Base-by-base conservation (phyloP, 2,113 vertebrate genomes). In the Hypomesus transpacificus region DNA sequence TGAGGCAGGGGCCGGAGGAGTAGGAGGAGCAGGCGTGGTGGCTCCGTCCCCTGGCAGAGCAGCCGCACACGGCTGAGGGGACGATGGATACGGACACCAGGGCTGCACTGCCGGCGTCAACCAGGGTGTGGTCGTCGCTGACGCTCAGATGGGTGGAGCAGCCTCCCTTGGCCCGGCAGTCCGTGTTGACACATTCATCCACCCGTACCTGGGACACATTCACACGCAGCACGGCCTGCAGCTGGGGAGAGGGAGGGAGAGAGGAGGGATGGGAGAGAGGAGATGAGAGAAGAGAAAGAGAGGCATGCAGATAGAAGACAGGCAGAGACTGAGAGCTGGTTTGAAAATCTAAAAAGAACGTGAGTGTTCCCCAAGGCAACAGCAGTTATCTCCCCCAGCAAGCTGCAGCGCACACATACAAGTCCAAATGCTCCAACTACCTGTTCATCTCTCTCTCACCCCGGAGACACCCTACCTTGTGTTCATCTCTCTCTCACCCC, bases 181-280 rank as follows among this genome's bases (percentile, higher is more conserved):
- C 88, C 4, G 86, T 57, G 1, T 53, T 89, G 65, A 83, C 80
- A 54, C 95, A 96, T 87, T 94, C 94, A 0, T 95, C 94, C 1
- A 94, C 81, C 5, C 92, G 90, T 4, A 95, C 91, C 83, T 94
- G 94, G 63, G 86, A 93, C 58, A 95, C 65, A 56, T 89, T 91
- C 52, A 87, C 53, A 14, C 84, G 90, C 66, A 96, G 87, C 78
- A 88, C 83, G 3, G 91, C 87, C 83, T 94, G 94, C 68, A 95
- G 88, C 93, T 95, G 76, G 4, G 11, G 71, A 74, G 68, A 76
- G 74, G 75, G 81, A 14, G 61, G 79, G 51, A 74, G 66, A 73
- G 75, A 73, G 75, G 76, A 79, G 1, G 76, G 4, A 9, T 68
- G 75, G 69, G 75, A 74, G 76, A 80, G 13, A 57, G 80, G 51